These are phyloP conservation scores for Nomada lathburiana DNA, from an alignment of 2,888 invertebrate species.

Conservation along the genomic window DNA sequence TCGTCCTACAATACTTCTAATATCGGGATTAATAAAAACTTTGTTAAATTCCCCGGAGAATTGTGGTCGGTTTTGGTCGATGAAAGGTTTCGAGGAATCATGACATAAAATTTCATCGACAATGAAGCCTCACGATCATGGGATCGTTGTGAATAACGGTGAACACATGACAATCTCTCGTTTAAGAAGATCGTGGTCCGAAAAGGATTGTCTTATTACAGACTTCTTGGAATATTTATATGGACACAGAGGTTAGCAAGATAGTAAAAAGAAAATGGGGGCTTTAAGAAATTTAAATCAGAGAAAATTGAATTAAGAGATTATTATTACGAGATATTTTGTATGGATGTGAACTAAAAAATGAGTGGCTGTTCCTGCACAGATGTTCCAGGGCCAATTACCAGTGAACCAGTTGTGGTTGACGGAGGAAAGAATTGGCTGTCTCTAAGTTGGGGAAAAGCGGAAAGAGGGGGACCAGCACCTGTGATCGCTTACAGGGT, in stretches of 20 bases:
- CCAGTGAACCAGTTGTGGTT: conserved; percentile 90
- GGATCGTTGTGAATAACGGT: conserved; percentile 38
- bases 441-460: conserved; percentile 93
- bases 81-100: neutral
- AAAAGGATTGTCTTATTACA: conserved; percentile 81
- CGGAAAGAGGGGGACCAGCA: conserved; percentile 88
- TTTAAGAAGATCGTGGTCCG: conserved; percentile 80
- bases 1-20: neutral
- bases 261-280: neutral
- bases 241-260: conserved; percentile 85
- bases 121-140: conserved; percentile 63
- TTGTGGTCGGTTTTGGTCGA: no score
- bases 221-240: conserved; percentile 85
- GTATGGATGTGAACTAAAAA: neutral
- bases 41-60: no score
- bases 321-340: neutral
- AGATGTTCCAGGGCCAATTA: conserved; percentile 93
- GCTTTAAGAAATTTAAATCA: no score
- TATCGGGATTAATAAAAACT: no score
- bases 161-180: conserved; percentile 45
- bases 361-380: neutral
- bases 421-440: conserved; percentile 95
- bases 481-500: conserved; percentile 93
- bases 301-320: no score
- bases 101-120: conserved; percentile 36